Evolutionary conservation across 2,888 invertebrate genomes (phyloP).

Genomic region (Cordylochernes scorpioides): DNA sequence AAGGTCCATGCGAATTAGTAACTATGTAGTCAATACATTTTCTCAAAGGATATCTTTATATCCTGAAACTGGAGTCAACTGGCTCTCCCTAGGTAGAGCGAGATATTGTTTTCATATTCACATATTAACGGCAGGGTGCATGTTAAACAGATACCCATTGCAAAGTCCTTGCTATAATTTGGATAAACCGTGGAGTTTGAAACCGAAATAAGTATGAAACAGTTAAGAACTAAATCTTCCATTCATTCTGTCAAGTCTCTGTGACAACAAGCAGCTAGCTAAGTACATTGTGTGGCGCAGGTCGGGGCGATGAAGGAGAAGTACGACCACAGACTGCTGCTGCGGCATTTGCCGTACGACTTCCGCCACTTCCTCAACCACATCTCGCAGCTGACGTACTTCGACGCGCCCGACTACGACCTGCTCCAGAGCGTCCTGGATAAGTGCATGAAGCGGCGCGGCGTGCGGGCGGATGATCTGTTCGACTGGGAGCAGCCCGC

Average conservation of each 20-base stretch:
- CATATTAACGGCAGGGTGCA: no score
- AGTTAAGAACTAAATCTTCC: background rate
- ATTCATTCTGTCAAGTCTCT: conserved; percentile 4
- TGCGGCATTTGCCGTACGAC: conserved; percentile 81
- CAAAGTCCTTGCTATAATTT: no score
- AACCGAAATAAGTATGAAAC: background rate
- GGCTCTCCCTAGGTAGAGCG: no score
- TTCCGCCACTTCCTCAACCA: conserved; percentile 77
- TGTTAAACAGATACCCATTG: no score
- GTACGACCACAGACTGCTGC: conserved; percentile 67
- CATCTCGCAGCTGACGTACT: conserved; percentile 68
- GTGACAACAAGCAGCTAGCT: background rate
- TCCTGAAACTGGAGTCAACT: no score
- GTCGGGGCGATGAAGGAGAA: conserved; percentile 89
- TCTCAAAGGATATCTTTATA: no score
- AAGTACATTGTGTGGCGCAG: conserved; percentile 21
- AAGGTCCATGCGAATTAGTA: no score
- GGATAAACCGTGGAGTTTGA: no score
- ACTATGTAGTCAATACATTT: no score
- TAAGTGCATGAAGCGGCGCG: conserved; percentile 70
- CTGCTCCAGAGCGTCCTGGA: conserved; percentile 40
- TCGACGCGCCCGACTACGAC: conserved; percentile 77
- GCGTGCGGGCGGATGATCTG: conserved; percentile 63
- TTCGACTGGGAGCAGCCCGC: conserved; percentile 68
- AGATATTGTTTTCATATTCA: no score